A percentile compares a stretch with the other conserved stretches of the same genome.
Evolutionary conservation across 2,888 invertebrate genomes (phyloP).

Genomic region (Mayetiola destructor): DNA sequence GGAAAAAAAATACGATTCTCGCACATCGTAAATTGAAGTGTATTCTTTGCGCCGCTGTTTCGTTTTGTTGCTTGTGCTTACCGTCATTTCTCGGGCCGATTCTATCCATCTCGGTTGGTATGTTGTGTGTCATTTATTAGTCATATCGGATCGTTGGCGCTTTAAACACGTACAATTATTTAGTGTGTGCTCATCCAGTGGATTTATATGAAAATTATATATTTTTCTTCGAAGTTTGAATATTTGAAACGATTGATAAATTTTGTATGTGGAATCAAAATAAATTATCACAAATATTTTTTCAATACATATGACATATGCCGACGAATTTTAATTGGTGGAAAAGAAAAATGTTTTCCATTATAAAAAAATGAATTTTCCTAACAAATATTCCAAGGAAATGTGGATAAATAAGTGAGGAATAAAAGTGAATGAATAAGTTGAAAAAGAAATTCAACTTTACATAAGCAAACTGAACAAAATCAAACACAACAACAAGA

Average conservation of each 20-base stretch:
- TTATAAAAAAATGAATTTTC: too few species aligned
- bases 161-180: constrained; percentile 32
- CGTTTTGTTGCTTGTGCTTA: neutral
- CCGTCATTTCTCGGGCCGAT: neutral
- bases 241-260: neutral
- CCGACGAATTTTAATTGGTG: too few species aligned
- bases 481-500: too few species aligned
- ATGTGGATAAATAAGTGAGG: too few species aligned
- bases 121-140: constrained; percentile 26
- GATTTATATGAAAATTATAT: too few species aligned
- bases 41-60: constrained; percentile 4
- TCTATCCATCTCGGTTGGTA: neutral
- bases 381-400: too few species aligned
- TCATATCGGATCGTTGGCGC: constrained; percentile 38
- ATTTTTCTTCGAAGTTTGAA: neutral
- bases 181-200: neutral
- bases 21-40: constrained; percentile 13
- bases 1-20: neutral
- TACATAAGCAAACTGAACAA: too few species aligned
- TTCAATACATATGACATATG: too few species aligned
- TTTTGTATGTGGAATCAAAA: neutral
- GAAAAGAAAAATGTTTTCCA: too few species aligned
- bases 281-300: neutral
- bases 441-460: too few species aligned
- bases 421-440: neutral